Evolutionary conservation across 2,113 vertebrate species (phyloP).

Genomic region (Cyanoramphus novaezelandiae): DNA sequence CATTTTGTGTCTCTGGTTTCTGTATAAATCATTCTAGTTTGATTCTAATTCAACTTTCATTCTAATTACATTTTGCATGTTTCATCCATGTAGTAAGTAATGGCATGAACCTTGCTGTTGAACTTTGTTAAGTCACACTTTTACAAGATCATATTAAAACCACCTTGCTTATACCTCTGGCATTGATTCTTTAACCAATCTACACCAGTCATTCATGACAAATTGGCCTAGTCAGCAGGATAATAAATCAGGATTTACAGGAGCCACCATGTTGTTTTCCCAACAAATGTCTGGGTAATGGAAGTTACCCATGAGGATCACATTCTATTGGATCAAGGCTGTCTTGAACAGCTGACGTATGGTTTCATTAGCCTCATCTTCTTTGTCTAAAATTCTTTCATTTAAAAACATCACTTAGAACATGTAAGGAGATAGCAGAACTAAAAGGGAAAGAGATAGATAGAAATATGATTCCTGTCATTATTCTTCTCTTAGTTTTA

Average conservation of each 20-base stretch:
- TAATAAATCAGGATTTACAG: neutral
- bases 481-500: neutral
- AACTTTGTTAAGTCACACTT: neutral
- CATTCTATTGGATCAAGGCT: neutral
- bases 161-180: neutral
- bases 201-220: neutral
- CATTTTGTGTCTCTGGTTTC: neutral
- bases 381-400: neutral
- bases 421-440: neutral
- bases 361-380: fast-evolving
- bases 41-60: neutral
- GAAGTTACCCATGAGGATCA: neutral
- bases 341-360: neutral
- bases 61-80: neutral
- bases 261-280: neutral
- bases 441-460: neutral
- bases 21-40: neutral
- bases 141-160: neutral
- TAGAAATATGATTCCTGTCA: neutral
- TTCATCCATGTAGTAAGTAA: neutral
- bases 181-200: neutral
- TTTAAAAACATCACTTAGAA: neutral
- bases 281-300: neutral
- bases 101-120: neutral
- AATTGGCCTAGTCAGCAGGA: neutral